phyloP scores from a whole-genome alignment of 2,797 vertebrate species.

The Sylvilagus floridanus region DNA sequence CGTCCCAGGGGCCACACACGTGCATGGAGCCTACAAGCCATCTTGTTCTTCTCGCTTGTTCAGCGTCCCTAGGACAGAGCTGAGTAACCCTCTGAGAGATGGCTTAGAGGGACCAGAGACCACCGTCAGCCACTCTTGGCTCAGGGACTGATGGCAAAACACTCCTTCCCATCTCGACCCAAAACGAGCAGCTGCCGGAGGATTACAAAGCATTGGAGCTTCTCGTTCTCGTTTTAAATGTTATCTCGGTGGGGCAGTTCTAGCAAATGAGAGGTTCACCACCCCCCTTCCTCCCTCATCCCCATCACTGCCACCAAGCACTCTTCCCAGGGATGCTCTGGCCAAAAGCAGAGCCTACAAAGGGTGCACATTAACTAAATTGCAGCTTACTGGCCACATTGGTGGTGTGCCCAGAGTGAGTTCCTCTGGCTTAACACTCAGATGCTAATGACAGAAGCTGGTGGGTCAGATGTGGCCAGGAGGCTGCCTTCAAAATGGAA shows the following conservation, averaged over 20 bases:
- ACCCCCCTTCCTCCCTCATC: neutral
- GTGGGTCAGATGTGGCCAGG: conserved; percentile 49
- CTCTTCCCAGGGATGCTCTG: neutral
- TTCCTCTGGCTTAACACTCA: conserved; percentile 46
- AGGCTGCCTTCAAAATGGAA: neutral
- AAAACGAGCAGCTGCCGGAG: conserved; percentile 78
- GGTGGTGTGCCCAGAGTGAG: conserved; percentile 57
- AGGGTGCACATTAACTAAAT: neutral
- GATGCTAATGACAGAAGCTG: conserved; percentile 43
- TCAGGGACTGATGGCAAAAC: neutral
- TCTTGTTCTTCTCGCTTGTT: conserved; percentile 19
- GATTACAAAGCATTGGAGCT: conserved; percentile 74
- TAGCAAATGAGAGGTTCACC: conserved; percentile 56
- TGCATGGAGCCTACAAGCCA: neutral
- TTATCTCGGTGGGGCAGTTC: conserved; percentile 77
- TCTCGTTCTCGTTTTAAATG: conserved; percentile 65
- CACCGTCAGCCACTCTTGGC: accelerated
- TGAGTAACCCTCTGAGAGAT: conserved; percentile 13
- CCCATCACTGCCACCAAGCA: neutral
- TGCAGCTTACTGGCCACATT: neutral
- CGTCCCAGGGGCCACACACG: conserved; percentile 8
- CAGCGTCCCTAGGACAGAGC: conserved; percentile 59
- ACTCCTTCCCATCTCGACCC: conserved; percentile 18
- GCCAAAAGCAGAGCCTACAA: conserved; percentile 54
- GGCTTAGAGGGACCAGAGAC: conserved; percentile 59